Percentiles rank a stretch among this genome's conserved stretches.
These are phyloP conservation scores for Macrophya alboannulata DNA, from an alignment of 2,888 invertebrate species.

Conservation along the genomic window DNA sequence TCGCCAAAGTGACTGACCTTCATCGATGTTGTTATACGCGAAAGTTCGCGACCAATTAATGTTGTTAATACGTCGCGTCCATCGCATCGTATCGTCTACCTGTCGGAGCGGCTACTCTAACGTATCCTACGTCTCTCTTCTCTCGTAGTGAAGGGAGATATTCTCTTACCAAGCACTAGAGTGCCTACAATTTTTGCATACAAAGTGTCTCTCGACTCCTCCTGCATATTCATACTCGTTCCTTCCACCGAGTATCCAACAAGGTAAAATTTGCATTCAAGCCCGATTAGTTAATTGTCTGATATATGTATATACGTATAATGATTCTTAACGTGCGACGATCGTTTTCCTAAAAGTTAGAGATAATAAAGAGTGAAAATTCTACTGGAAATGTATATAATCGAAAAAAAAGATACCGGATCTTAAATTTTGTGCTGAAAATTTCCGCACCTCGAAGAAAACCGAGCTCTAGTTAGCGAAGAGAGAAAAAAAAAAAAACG, in stretches of 20 bases:
- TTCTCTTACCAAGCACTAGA: conserved; percentile 43
- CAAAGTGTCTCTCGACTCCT: conserved; percentile 46
- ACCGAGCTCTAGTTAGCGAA: neutral
- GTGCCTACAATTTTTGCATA: conserved; percentile 51
- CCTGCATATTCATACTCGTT: conserved; percentile 50
- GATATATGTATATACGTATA: neutral
- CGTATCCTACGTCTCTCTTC: neutral
- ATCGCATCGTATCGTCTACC: neutral
- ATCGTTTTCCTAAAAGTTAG: conserved; percentile 8
- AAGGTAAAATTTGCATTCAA: conserved; percentile 31
- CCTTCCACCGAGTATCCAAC: neutral
- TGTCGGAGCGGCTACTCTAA: conserved; percentile 3
- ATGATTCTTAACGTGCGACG: conserved; percentile 19
- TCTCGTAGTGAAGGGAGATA: conserved; percentile 19
- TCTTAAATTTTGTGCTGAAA: neutral
- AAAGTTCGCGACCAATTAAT: neutral
- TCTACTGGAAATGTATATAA: neutral
- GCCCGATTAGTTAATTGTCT: conserved; percentile 48
- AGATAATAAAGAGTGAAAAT: neutral
- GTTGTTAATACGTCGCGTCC: conserved; percentile 7
- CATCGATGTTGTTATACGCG: neutral
- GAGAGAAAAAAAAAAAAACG: neutral
- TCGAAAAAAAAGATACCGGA: neutral
- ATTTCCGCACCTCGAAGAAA: neutral
- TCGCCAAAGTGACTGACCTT: neutral